Evolutionary conservation across 2,888 invertebrate genomes (phyloP), one percentile per base, ranked within the genome.

Genomic region (Scaptomyza cyrtandrae): DNA sequence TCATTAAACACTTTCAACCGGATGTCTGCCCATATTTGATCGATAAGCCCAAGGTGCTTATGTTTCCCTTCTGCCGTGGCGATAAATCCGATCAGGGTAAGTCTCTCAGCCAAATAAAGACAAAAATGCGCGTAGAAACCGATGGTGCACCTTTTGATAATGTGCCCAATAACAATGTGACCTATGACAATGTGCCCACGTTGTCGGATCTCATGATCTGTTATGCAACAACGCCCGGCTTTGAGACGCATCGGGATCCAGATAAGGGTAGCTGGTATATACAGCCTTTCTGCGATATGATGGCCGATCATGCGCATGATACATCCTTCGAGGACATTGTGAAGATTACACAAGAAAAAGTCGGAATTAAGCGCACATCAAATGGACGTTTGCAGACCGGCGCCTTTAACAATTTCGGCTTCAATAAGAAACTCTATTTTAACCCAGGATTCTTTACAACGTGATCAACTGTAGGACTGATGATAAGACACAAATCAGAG

Each of bases 191-290:
- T 50, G 71, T 86, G 31, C 81, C 90, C 43, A 91, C 93, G 49
- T 92, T 93, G 86, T 93, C 94, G 13, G 95, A 95, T 90, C 93
- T 95, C 63, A 92, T 95, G 37, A 93, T 95, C 70, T 95, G 95
- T 50, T 94, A 94, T 91, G 95, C 95, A 52, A 95, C 95, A 3
- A 91, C 95, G 45, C 93, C 94, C 59, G 94, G 91, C 0, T 89
- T 72, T 60, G 82, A 84, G 62, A 76, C 96, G 0, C 93, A 94
- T 87, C 93, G 96, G 61, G 94, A 95, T 91, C 85, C 90, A 6
- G 71, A 90, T 29, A 78, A 81, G 7, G 96, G 96, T 24, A 95
- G 95, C 45, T 96, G 95, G 95, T 96, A 95, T 91, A 94, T 96
- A 80, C 94, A 95, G 90, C 93, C 93, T 70, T 92, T 96, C 80